Evolutionary conservation across 2,888 invertebrate species (phyloP).

Genomic region (Drosophila subsilvestris): DNA sequence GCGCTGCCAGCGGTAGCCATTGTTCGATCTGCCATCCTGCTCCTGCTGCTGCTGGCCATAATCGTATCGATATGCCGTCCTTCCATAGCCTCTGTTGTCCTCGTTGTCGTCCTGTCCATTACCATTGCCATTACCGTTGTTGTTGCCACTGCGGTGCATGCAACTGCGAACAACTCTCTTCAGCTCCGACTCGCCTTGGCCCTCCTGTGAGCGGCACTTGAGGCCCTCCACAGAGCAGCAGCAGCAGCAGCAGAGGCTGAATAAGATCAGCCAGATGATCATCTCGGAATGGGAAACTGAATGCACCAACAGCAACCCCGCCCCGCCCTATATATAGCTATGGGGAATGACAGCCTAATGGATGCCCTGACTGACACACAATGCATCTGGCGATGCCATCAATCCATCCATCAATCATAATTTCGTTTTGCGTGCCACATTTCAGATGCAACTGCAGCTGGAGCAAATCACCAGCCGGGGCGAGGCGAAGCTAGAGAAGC

Average conservation of each 20-base stretch:
- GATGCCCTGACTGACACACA: conserved; percentile 59
- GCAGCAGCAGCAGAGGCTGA: conserved; percentile 23
- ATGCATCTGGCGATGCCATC: conserved; percentile 39
- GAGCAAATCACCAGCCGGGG: conserved; percentile 84
- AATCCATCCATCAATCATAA: conserved; percentile 5
- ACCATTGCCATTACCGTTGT: conserved; percentile 42
- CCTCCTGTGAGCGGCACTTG: conserved; percentile 86
- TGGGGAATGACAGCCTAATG: conserved; percentile 31
- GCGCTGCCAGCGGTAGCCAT: conserved; percentile 60
- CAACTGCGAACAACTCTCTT: conserved; percentile 86
- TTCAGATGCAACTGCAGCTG: conserved; percentile 82
- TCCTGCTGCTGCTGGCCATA: conserved; percentile 50
- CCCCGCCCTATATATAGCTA: conserved; percentile 51
- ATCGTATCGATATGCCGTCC: conserved; percentile 16
- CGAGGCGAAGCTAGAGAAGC: conserved; percentile 85
- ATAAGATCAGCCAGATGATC: conserved; percentile 40
- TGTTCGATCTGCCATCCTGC: conserved; percentile 53
- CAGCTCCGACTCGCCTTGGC: conserved; percentile 86
- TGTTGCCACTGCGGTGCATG: conserved; percentile 80
- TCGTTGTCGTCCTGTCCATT: conserved; percentile 61
- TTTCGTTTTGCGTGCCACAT: conserved; percentile 15
- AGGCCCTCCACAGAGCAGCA: conserved; percentile 63
- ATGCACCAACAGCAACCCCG: neutral
- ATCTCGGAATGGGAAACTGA: conserved; percentile 44
- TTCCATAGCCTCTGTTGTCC: conserved; percentile 21